A percentile compares a stretch with the other conserved stretches of the same genome.
phyloP scores from a whole-genome alignment of 2,113 vertebrate species.

The Microcebus lehilahytsara region DNA sequence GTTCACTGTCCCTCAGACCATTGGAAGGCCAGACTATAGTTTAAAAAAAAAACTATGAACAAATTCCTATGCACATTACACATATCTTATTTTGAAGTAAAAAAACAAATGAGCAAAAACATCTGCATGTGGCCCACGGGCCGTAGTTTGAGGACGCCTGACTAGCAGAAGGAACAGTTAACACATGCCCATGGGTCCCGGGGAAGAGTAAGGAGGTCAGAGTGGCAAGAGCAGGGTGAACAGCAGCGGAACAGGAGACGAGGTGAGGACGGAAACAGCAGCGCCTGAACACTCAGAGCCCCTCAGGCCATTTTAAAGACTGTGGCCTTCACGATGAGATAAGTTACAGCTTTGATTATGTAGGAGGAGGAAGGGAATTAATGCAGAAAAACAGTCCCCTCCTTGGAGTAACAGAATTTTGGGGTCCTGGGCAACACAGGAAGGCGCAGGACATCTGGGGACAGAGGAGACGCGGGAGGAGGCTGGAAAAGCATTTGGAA shows the following conservation, averaged over 20 bases:
- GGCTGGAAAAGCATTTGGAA: not conserved
- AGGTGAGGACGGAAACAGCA: not conserved
- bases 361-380: not conserved
- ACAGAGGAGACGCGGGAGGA: not conserved
- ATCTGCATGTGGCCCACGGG: no score
- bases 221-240: not conserved
- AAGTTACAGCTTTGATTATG: not conserved
- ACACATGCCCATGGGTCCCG: accelerated
- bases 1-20: no score
- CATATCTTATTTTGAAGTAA: no score
- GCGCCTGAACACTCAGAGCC: not conserved
- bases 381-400: not conserved
- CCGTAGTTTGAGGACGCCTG: no score
- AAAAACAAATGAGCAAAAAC: no score
- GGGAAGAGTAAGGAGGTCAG: not conserved
- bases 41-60: no score
- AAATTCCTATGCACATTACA: no score
- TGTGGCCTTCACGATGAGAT: not conserved
- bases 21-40: no score
- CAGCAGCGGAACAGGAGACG: no score
- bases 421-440: not conserved
- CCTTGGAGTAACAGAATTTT: not conserved
- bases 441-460: not conserved
- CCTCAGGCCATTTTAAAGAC: not conserved
- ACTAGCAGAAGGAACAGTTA: not conserved